Base-by-base conservation (phyloP, 2,888 invertebrate genomes). In the Epinotia demarniana region DNA sequence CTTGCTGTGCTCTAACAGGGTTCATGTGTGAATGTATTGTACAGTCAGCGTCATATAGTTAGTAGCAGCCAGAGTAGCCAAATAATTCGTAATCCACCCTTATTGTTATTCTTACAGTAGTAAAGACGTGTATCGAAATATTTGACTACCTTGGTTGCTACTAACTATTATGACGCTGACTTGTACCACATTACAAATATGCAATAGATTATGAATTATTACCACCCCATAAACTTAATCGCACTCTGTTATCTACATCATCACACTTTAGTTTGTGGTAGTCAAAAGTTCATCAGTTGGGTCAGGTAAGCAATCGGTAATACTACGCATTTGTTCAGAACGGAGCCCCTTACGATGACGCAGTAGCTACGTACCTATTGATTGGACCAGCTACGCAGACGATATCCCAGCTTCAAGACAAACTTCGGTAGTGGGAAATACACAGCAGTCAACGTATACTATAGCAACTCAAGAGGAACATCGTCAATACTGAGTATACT, bases 311-410 rank as follows among this genome's bases (percentile, higher is more conserved):
- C 85, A 87, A 89, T 88, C 83, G 82, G 79, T 83, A 85, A 79
- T 85, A 84, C 85, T 87, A 88, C 86, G 88, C 85, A 88, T 80
- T 86, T 82, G 80, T 79, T 82, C 79, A 77, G 79, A 78, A 76
- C 78, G 79, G 80, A 78, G 79, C 71, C 78, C 49, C 55, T 6
- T 61, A 57, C 80, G 79, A 83, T 91, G 92, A 92, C 91, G 91
- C 87, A 90, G 89, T 84, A 81, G 78, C 80, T 77, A 72, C 77
- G 80, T 89, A 72, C 77, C 80, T 89, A 91, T 92, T 83, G 90
- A 92, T 91, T 89, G 77, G 69, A 72, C 68, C 77, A 19, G 61
- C 58, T 68, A 74, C 77, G 78, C 76, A 75, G 69, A 58, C 66
- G 71, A 64, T 53, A 43, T 46, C 18, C n/a, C 46, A 23, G 69